Conservation (phyloP, 2,888 invertebrate genomes). For the Pemphredon lugubris region DNA sequence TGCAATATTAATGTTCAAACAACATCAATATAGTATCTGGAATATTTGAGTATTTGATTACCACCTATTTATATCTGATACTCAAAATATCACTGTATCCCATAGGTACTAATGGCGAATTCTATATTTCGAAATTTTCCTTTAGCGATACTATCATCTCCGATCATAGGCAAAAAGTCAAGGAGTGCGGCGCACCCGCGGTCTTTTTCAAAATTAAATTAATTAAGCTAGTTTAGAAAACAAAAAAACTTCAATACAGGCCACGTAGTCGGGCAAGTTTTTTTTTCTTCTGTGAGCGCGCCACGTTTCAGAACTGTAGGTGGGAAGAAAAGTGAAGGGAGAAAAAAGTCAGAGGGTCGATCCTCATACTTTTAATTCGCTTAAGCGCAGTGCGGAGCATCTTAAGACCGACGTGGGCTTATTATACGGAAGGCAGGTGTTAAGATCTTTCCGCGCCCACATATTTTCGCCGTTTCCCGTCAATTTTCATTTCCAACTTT, state of each 20-base stretch:
- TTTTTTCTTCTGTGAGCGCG: conserved; percentile 8
- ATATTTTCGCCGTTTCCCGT: conserved; percentile 62
- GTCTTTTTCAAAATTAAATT: conserved; percentile 71
- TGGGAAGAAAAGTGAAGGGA: conserved; percentile 2
- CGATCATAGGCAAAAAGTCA: too few species aligned
- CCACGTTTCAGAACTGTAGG: not conserved
- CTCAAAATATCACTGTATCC: too few species aligned
- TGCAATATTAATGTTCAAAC: too few species aligned
- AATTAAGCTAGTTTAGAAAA: conserved; percentile 71
- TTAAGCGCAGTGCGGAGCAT: conserved; percentile 51
- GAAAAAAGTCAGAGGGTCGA: not conserved
- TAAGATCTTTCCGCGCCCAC: conserved; percentile 56
- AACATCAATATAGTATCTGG: too few species aligned
- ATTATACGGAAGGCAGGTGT: conserved; percentile 56
- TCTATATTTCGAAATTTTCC: too few species aligned
- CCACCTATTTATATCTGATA: too few species aligned
- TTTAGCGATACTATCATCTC: too few species aligned
- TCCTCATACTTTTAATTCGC: conserved; percentile 63
- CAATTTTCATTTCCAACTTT: conserved; percentile 68
- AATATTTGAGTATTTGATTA: too few species aligned
- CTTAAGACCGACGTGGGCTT: conserved; percentile 50
- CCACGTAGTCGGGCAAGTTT: conserved; percentile 53
- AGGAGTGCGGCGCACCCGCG: too few species aligned
- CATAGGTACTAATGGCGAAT: too few species aligned
- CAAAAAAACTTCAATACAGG: conserved; percentile 64